Evolutionary conservation across 1,140 invertebrate genomes (phyloP), one percentile per base, ranked within the genome.

Genomic region (Megalopta genalis): DNA sequence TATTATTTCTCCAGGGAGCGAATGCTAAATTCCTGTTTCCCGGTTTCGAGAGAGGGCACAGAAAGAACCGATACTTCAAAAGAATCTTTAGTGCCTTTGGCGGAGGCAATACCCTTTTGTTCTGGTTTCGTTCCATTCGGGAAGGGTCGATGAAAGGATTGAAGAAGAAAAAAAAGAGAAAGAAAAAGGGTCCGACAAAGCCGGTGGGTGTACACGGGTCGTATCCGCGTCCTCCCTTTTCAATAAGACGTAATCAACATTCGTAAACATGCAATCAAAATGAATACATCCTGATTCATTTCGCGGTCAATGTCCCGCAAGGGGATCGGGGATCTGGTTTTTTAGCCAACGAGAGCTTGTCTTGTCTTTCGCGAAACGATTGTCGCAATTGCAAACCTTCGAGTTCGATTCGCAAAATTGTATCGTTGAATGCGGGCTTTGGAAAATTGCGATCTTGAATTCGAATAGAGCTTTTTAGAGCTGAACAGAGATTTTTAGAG

Each of bases 201-300:
- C 64, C 78, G 76, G 75, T 86, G 57, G 85, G 85, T 80, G 85
- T 85, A 54, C 46, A 85, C 68, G 37, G 73, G 57, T 75, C 63
- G 72, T 86, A 85, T 86, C 84, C 84, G 79, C 69, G 59, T 85
- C 82, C 59, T 77, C 62, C 62, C 42, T 65, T 71, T 77, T 71
- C 77, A 77, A 69, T 64, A 76, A 70, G 65, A 69, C 78, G 62
- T 86, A 86, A 85, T 86, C 84, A 85, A 82, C 80, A 84, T 86
- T 86, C 72, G 83, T 81, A 82, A 85, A 86, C 83, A 82, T 82
- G 57, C 80, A 72, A 86, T 86, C 83, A 73, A 82, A 82, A 82
- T 75, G 81, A 82, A 85, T 71, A 77, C 68, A 67, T 82, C 63
- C 42, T 72, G 32, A 59, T 76, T 85, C 68, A 25, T 49, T 12